phyloP scores from a whole-genome alignment of 2,113 vertebrate genomes.

The Albula goreensis region DNA sequence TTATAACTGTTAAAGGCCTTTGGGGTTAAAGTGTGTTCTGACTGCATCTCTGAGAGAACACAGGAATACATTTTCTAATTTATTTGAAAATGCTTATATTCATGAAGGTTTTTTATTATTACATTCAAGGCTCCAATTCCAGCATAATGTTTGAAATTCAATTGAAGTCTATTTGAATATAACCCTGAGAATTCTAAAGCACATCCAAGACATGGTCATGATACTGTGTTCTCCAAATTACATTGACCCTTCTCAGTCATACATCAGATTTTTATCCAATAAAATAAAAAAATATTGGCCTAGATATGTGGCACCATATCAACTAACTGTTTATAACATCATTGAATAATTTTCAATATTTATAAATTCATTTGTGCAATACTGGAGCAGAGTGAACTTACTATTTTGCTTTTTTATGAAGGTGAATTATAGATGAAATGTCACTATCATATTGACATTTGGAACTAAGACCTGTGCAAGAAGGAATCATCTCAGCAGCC shows the following conservation, averaged over 20 bases:
- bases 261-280: too few relatives aligned
- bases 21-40: background rate
- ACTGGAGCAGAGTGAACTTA: background rate
- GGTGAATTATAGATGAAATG: background rate
- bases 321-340: too few relatives aligned
- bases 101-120: background rate
- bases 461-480: background rate
- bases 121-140: background rate
- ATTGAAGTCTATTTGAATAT: background rate
- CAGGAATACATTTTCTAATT: background rate
- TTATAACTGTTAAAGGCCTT: background rate
- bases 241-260: background rate
- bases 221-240: background rate
- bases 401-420: background rate
- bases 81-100: background rate
- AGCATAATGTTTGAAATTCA: background rate
- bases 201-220: background rate
- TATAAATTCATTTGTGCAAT: background rate
- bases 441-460: background rate
- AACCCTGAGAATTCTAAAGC: background rate
- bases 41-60: background rate
- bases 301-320: too few relatives aligned
- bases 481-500: background rate
- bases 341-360: too few relatives aligned
- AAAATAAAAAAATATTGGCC: too few relatives aligned